Conservation (phyloP, 2,888 invertebrate species). For the Eristalis tenax region DNA sequence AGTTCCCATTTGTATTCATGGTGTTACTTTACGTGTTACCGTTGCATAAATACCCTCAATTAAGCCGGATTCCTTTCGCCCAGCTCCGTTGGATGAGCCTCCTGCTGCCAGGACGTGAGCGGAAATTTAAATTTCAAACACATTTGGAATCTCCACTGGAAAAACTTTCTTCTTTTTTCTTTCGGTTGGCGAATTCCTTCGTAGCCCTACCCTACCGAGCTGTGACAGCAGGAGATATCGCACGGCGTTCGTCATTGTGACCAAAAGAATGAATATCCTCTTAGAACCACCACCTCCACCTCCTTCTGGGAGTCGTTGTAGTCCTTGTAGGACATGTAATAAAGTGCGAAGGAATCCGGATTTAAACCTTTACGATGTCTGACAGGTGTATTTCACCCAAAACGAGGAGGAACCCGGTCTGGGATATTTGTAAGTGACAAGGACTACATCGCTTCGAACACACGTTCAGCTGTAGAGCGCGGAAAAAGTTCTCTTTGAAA, state of each 20-base stretch:
- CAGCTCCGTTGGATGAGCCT: constrained; percentile 44
- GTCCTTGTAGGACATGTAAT: constrained; percentile 62
- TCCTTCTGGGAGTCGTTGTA: neutral
- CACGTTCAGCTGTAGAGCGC: neutral
- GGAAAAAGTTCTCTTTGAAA: constrained; percentile 22
- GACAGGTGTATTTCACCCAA: constrained; percentile 62
- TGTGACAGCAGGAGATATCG: constrained; percentile 48
- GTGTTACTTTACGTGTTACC: constrained; percentile 61
- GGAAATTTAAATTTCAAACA: constrained; percentile 75
- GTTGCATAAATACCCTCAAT: constrained; percentile 71
- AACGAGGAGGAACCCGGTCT: constrained; percentile 9
- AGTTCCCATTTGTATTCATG: constrained; percentile 61
- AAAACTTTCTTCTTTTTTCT: neutral
- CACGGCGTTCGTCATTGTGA: constrained; percentile 52
- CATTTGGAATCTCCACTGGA: constrained; percentile 34
- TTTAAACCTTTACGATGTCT: constrained; percentile 67
- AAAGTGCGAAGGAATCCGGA: constrained; percentile 64
- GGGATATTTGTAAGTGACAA: constrained; percentile 59
- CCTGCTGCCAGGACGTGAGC: constrained; percentile 56
- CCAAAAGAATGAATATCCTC: constrained; percentile 55
- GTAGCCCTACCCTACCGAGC: neutral
- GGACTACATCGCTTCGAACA: constrained; percentile 15
- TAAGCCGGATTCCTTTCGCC: constrained; percentile 67
- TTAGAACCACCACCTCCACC: constrained; percentile 3
- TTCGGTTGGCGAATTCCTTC: constrained; percentile 23